A percentile compares a stretch with the other conserved stretches of the same genome.
phyloP scores from a whole-genome alignment of 2,113 vertebrate genomes.

The Smithornis capensis region DNA sequence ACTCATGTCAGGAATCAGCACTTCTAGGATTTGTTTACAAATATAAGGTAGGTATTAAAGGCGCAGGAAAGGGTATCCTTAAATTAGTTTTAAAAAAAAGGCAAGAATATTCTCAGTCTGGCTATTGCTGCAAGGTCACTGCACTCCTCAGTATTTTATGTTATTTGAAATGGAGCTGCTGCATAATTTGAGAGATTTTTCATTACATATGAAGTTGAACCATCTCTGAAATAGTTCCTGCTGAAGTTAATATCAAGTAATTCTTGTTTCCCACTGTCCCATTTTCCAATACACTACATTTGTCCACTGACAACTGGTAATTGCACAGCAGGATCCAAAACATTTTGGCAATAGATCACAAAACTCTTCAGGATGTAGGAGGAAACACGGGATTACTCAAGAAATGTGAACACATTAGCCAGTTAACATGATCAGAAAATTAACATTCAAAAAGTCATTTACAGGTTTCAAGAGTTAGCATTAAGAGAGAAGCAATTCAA shows the following conservation, averaged over 20 bases:
- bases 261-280: neutral
- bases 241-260: neutral
- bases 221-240: neutral
- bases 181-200: neutral
- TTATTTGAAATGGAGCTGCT: neutral
- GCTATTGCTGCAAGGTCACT: neutral
- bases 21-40: neutral
- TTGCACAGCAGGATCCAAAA: neutral
- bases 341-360: conserved; percentile 48
- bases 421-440: conserved; percentile 31
- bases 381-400: conserved; percentile 34
- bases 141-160: neutral
- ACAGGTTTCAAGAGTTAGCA: neutral
- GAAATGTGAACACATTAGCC: conserved; percentile 1
- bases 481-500: neutral
- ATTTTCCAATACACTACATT: conserved; percentile 21
- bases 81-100: neutral
- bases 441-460: conserved; percentile 4
- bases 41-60: neutral
- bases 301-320: conserved; percentile 27
- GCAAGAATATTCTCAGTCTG: neutral
- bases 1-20: neutral
- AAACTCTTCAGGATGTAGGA: neutral
- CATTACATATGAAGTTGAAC: neutral
- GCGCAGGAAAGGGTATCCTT: neutral